Conservation (phyloP, 2,888 invertebrate genomes). For the Spodoptera littoralis region DNA sequence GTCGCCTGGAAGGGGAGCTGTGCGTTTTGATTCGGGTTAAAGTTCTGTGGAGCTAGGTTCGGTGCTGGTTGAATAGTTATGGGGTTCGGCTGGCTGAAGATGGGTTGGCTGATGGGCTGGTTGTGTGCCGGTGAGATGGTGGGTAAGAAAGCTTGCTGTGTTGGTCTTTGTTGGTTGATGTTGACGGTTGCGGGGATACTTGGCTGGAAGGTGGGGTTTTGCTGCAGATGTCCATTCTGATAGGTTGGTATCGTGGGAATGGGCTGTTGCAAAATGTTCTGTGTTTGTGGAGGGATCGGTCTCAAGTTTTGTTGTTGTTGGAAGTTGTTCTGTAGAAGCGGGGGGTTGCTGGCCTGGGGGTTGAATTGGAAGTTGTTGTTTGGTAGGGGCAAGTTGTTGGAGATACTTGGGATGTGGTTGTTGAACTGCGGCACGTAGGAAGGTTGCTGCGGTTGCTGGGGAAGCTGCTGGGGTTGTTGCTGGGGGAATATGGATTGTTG, state of each 20-base stretch:
- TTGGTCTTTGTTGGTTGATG: conserved; percentile 80
- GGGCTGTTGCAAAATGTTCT: conserved; percentile 75
- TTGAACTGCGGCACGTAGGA: conserved; percentile 82
- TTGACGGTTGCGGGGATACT: conserved; percentile 68
- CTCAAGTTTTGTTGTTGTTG: conserved; percentile 70
- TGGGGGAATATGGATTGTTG: conserved; percentile 62
- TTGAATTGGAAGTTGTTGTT: conserved; percentile 76
- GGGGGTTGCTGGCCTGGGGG: conserved; percentile 68
- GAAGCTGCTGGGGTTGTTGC: conserved; percentile 58
- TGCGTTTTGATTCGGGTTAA: conserved; percentile 61
- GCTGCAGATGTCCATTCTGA: conserved; percentile 73
- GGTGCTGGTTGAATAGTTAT: conserved; percentile 85
- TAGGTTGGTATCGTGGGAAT: conserved; percentile 77
- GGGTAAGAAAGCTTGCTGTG: conserved; percentile 79
- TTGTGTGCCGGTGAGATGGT: conserved; percentile 72
- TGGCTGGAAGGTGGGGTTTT: conserved; percentile 73
- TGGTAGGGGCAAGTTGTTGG: conserved; percentile 66
- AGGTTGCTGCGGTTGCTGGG: conserved; percentile 51
- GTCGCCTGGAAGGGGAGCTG: conserved; percentile 81
- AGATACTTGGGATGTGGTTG: conserved; percentile 72
- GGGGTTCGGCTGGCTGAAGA: conserved; percentile 78
- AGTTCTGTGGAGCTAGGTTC: conserved; percentile 79
- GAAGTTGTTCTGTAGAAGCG: conserved; percentile 70
- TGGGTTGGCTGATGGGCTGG: conserved; percentile 72
- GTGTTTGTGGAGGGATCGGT: conserved; percentile 68